Evolutionary conservation across 2,797 vertebrate species (phyloP).

Genomic region (Smutsia gigantea): DNA sequence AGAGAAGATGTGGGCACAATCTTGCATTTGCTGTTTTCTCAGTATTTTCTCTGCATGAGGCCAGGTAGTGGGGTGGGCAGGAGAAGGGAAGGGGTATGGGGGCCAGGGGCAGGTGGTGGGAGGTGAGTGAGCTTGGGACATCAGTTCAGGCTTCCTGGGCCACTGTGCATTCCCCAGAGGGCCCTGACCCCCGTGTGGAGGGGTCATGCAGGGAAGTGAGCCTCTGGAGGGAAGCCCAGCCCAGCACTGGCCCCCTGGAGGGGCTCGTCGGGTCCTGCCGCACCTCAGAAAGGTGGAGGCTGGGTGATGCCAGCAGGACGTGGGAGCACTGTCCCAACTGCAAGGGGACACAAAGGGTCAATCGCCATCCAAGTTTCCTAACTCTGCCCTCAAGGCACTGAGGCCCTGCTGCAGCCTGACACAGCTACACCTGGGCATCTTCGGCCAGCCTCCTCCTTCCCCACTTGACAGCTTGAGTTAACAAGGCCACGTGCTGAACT

Average conservation of each 20-base stretch:
- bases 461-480: background rate
- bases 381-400: rapidly evolving
- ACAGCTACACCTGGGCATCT: background rate
- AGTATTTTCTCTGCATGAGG: background rate
- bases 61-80: rapidly evolving
- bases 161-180: background rate
- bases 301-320: rapidly evolving
- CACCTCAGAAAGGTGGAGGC: rapidly evolving
- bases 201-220: rapidly evolving
- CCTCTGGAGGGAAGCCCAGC: background rate
- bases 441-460: background rate
- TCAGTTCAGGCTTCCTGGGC: background rate
- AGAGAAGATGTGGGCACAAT: background rate
- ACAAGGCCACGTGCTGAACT: background rate
- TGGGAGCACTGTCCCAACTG: rapidly evolving
- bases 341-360: background rate
- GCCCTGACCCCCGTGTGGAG: rapidly evolving
- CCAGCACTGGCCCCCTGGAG: rapidly evolving
- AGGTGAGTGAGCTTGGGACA: background rate
- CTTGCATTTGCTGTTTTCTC: background rate
- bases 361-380: rapidly evolving
- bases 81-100: rapidly evolving
- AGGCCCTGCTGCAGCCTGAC: rapidly evolving
- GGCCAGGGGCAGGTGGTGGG: rapidly evolving
- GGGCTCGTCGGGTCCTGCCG: rapidly evolving